These are phyloP conservation scores for Anser brachyrhynchus DNA, from an alignment of 2,113 vertebrate genomes.

Conservation along the genomic window DNA sequence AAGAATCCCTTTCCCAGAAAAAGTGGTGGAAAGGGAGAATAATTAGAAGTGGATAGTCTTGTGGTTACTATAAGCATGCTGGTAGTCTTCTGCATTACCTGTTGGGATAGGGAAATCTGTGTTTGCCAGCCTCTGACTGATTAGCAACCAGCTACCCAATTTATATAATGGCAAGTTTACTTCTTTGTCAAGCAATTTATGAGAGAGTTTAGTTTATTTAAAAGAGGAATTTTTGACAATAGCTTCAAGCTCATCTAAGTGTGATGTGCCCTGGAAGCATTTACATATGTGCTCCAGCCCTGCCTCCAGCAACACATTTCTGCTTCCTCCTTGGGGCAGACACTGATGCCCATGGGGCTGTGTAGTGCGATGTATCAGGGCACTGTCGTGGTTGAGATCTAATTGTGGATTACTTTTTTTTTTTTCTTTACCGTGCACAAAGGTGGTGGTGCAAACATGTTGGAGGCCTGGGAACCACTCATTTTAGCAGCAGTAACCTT, in stretches of 20 bases:
- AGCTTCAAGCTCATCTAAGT: not conserved
- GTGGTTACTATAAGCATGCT: not conserved
- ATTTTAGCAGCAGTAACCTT: conserved; percentile 28
- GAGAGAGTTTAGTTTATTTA: not conserved
- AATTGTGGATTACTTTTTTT: not conserved
- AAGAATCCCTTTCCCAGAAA: not conserved
- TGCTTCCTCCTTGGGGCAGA: not conserved
- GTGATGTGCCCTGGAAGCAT: not conserved
- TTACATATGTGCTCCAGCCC: not conserved
- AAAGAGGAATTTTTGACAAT: not conserved
- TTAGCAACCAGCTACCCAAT: not conserved
- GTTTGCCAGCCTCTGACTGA: not conserved
- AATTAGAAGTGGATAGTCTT: not conserved
- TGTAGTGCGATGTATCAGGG: not conserved
- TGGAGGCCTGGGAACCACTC: conserved; percentile 41
- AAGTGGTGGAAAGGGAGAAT: not conserved
- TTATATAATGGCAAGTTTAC: not conserved
- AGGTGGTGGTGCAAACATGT: conserved; percentile 15
- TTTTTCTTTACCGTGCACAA: not conserved
- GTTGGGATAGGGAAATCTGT: not conserved
- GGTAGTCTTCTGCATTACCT: not conserved
- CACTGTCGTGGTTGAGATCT: not conserved
- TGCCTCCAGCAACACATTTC: not conserved
- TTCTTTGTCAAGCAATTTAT: not conserved
- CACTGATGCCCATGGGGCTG: not conserved